Percentiles rank a stretch among this genome's conserved stretches.
Evolutionary conservation across 1,140 invertebrate genomes (phyloP).

Genomic region (Drosophila ananassae): DNA sequence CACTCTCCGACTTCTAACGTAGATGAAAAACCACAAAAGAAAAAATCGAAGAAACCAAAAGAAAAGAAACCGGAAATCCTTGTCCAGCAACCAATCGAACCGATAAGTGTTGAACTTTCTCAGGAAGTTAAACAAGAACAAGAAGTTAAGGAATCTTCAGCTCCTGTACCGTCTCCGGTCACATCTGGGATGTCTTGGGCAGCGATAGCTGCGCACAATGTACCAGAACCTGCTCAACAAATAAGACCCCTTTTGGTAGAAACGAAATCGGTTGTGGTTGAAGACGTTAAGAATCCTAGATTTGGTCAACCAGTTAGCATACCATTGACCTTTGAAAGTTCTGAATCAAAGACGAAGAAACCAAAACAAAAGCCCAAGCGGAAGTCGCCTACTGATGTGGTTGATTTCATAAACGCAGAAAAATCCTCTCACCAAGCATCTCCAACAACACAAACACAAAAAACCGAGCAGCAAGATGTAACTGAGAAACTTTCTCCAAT

Average conservation of each 20-base stretch:
- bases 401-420: constrained; percentile 67
- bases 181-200: constrained; percentile 76
- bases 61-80: constrained; percentile 14
- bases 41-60: constrained; percentile 62
- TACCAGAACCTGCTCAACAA: constrained; percentile 72
- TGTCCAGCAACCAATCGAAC: constrained; percentile 4
- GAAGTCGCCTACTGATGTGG: constrained; percentile 40
- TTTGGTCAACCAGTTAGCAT: constrained; percentile 48
- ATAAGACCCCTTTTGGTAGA: constrained; percentile 58
- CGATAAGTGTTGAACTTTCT: neutral
- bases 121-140: neutral
- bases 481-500: constrained; percentile 8
- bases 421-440: constrained; percentile 29
- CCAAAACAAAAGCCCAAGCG: constrained; percentile 70
- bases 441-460: neutral
- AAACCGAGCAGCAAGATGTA: neutral
- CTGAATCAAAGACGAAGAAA: constrained; percentile 63
- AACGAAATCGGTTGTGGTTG: constrained; percentile 13
- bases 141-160: constrained; percentile 1
- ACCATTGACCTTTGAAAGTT: constrained; percentile 47
- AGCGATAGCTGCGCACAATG: constrained; percentile 77
- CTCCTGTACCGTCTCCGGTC: constrained; percentile 22
- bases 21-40: constrained; percentile 62
- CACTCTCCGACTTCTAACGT: constrained; percentile 53
- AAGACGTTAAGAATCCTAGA: constrained; percentile 11